Evolutionary conservation across 2,113 vertebrate genomes (phyloP), one percentile per base, ranked within the genome.

Genomic region (Lethenteron camtschaticum): DNA sequence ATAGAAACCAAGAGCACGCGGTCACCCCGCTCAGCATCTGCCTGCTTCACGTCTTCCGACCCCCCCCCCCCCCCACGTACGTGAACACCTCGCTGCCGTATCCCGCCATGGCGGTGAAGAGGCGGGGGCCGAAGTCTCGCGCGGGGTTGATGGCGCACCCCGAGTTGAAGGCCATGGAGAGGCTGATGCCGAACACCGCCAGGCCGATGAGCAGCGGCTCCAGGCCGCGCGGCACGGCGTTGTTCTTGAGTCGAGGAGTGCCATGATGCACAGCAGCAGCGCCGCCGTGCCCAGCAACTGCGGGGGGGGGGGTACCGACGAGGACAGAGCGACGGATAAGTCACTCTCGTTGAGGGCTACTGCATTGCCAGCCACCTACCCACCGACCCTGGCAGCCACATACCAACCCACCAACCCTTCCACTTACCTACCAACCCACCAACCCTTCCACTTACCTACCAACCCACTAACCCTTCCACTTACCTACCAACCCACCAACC

Each of bases 131-230:
- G 3, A 97, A 73, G 73, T 96, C 90, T 71, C 90, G 80, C 59
- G 87, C 87, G 0, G 92, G 90, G 72, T 95, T 96, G 76, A 97
- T 89, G 63, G 89, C 84, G 0, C 94, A 97, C 68, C 90, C 90
- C 0, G 90, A 83, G 79, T 90, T 96, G 82, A 87, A 80, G 55
- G 89, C 92, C 77, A 90, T 75, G 12, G 86, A 86, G 56, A 86
- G 68, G 12, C 92, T 90, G 0, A 96, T 85, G 70, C 79, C 74
- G 1, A 84, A 12, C 9, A 97, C 79, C n/a, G 95, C 76, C 8
- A 91, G 57, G 1, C 89, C 90, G 0, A 78, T 81, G 8, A 82
- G 70, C 4, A 87, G 2, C 3, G 87, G 80, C 69, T 85, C 78
- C 0, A 75, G 76, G 3, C 84, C 84, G 1, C 73, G 63, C 0